Evolutionary conservation across 1,140 invertebrate genomes (phyloP), one percentile per base, ranked within the genome.

Genomic region (Macrotrachela quadricornifera): DNA sequence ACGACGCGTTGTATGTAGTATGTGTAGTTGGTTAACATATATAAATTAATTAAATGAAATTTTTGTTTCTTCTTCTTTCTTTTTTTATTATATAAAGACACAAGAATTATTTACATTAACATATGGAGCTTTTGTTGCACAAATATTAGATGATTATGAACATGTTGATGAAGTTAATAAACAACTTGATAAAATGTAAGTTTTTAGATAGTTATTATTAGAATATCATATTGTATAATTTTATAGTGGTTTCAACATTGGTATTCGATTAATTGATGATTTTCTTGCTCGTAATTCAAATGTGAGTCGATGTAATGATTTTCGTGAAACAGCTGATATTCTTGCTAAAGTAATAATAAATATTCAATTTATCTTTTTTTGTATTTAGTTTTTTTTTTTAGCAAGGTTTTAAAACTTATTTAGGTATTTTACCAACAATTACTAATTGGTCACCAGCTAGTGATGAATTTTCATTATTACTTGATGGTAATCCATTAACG

Each of bases 241-340:
- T n/a, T n/a, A n/a, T n/a, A n/a, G n/a, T 68, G 90, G 90, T 18
- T 97, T 96, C 63, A 97, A 96, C 64, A 97, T 99, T 77, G 94
- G 94, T 37, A 80, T 95, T 46, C 73, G 92, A 41, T 71, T 99
- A 11, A 91, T 97, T 58, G 92, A 99, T 73, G 94, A 97, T 65
- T 97, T 92, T 63, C 72, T 97, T 15, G 87, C 91, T 12, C 37
- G 52, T 0, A 77, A 88, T 61, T 91, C 88, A 8, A 80, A 81
- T 57, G 80, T 81, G 15, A 80, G 80, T 0, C 72, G 87, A 46
- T 99, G 94, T 70, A 76, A 87, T 63, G 91, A 96, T 69, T 81
- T 97, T 70, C 79, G 84, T 63, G 90, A 97, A 65, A 92, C 90
- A 36, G 88, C 91, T 16, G 91, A 97, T 68, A 90, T 94, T 69